Base-by-base conservation (phyloP, 2,888 invertebrate species). In the Danaus chrysippus region DNA sequence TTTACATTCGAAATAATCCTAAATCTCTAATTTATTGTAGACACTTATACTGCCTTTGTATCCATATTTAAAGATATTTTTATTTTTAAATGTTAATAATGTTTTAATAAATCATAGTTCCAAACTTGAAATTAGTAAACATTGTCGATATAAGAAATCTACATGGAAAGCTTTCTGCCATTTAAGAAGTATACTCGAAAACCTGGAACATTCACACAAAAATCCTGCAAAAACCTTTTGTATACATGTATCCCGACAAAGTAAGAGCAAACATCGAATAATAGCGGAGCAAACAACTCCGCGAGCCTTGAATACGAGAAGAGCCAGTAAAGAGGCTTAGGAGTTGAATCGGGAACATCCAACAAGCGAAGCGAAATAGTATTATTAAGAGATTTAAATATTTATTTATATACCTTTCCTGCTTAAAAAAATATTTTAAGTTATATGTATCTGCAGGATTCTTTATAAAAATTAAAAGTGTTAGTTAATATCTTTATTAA, bases 301-400 rank as follows among this genome's bases (percentile, higher is more conserved):
- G 75, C 63, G 54, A 58, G 58, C 73, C 71, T 72, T 76, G 76
- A 76, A 78, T 74, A 65, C 70, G 65, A 64, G 62, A 62, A 58
- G 58, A 61, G 65, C 53, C 63, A 73, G 76, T 71, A 76, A 76
- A 79, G 75, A 75, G 77, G 79, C 81, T 78, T 78, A 79, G 71
- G 76, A 77, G 72, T 78, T 65, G 74, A 71, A 71, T 78, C 70
- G 70, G 62, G 72, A 69, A n/a, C 23, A 34, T 34, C 23, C 23
- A 34, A 34, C 23, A 34, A 34, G 23, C 23, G 58, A 64, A 53
- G 49, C 42, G 56, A 23, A 34, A 41, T 55, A 58, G 62, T 55
- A 8, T 15, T 15, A 42, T 17, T 44, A 13, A 55, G 46, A n/a
- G 52, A 41, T 17, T 13, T 41, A 44, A 53, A 58, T 12, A 46